Base-by-base conservation (phyloP, 2,113 vertebrate species). In the Neodon shergylaensis region DNA sequence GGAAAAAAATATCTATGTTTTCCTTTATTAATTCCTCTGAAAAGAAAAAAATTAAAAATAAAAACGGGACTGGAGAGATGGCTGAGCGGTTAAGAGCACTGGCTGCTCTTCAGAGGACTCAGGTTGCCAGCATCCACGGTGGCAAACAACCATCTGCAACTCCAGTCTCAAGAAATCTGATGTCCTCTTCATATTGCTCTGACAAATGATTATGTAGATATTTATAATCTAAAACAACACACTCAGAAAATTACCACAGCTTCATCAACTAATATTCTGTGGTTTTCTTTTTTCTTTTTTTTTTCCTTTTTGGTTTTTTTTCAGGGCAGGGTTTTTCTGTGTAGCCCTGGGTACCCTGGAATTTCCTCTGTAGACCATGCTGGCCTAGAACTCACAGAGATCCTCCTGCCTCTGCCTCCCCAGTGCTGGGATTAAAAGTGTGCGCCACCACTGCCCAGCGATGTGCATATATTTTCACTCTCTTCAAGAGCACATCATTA, bases 221-320 rank as follows among this genome's bases (percentile, higher is more conserved):
- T 10, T 81, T 39, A 84, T 10, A 87, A 82, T 63, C 49, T 49
- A 88, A 77, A 88, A 88, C 8, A 54, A 39, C 33, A 36, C 31
- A 79, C 74, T 95, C 36, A 84, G 44, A 81, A 95, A 52, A 61
- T 79, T 52, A 58, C 10, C 49, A 88, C 7, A 21, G 63, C 24
- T 87, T 92, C 81, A 81, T 28, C 61, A 97, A 63, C 28, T 74
- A 28, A 44, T 68, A 42, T 79, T 95, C 39, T 89, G 36, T 70
- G 14, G 47, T 39, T 68, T 81, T 8, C 47, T 79, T 78, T 79
- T 79, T 36, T 36, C 3, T 70, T 94, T 78, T 61, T 47, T 24
- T 74, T 74, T 21, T 42, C 17, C 9, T 36, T 17, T 81, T 52
- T 13, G 24, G 54, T 22, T 58, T 58, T n/a, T 10, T 39, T 26